Conservation (phyloP, 2,113 vertebrate species). For the Ardeotis arabs region DNA sequence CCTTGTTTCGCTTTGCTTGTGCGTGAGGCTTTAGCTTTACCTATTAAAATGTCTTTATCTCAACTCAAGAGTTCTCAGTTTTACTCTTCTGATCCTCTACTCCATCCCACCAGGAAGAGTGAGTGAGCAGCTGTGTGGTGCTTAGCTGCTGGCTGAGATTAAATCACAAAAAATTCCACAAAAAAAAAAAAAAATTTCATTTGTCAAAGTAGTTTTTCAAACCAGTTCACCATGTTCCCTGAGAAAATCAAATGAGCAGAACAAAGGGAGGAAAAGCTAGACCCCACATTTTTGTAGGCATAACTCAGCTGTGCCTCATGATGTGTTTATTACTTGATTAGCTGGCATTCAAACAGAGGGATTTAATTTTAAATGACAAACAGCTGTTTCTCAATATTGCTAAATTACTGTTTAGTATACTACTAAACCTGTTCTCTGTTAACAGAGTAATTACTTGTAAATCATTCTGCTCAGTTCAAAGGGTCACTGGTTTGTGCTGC, state of each 20-base stretch:
- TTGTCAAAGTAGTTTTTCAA: not conserved
- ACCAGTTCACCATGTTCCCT: not conserved
- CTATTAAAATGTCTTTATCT: no score
- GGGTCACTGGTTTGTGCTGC: not conserved
- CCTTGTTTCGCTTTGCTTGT: no score
- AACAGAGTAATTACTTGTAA: not conserved
- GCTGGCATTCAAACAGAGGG: not conserved
- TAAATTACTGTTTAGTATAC: not conserved
- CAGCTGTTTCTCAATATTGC: not conserved
- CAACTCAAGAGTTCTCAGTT: no score
- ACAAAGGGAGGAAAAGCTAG: not conserved
- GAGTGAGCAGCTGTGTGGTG: no score
- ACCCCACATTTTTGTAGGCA: not conserved
- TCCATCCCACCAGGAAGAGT: no score
- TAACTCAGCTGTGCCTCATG: not conserved
- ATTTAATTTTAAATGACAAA: conserved; percentile 3
- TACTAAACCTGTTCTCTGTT: conserved; percentile 19
- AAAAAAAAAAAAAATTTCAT: not conserved
- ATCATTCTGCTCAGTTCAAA: not conserved
- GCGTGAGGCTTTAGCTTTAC: no score
- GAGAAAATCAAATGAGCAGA: not conserved
- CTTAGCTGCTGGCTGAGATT: no score
- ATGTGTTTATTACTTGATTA: not conserved
- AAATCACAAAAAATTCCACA: not conserved
- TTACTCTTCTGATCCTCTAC: no score